Evolutionary conservation across 2,888 invertebrate species (phyloP).

Genomic region (Sipunculus nudus): DNA sequence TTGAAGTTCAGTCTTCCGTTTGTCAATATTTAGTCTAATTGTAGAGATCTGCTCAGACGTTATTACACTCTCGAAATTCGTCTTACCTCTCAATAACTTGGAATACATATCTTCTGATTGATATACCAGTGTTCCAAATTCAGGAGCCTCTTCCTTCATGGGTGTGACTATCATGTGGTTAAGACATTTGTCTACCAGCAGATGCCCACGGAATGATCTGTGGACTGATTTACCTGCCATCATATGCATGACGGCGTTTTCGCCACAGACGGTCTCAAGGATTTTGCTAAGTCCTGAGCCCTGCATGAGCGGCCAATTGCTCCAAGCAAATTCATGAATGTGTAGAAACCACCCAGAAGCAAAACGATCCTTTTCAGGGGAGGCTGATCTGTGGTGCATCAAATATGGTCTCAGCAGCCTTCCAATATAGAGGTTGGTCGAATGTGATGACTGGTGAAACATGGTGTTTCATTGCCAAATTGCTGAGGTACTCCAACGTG

Average conservation of each 20-base stretch:
- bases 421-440: constrained; percentile 17
- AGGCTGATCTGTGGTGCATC: constrained; percentile 15
- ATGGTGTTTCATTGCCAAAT: constrained; percentile 11
- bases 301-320: constrained; percentile 9
- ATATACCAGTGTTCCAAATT: constrained; percentile 14
- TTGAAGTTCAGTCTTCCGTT: constrained; percentile 16
- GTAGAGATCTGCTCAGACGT: constrained; percentile 2
- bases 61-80: constrained; percentile 6
- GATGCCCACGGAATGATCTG: constrained; percentile 23
- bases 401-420: constrained; percentile 11
- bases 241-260: constrained; percentile 18
- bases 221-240: constrained; percentile 19
- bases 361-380: constrained; percentile 13
- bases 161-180: constrained; percentile 16
- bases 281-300: constrained; percentile 9
- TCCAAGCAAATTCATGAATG: constrained; percentile 18
- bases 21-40: constrained; percentile 2
- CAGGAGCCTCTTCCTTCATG: constrained; percentile 5
- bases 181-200: constrained; percentile 21
- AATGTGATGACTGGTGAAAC: constrained; percentile 13
- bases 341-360: constrained; percentile 18
- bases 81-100: constrained; percentile 1
- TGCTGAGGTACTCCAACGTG: constrained; percentile 3
- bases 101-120: constrained; percentile 17
- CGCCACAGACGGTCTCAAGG: constrained; percentile 6